Evolutionary conservation across 1,140 invertebrate species (phyloP).

Genomic region (Zaprionus vittiger): DNA sequence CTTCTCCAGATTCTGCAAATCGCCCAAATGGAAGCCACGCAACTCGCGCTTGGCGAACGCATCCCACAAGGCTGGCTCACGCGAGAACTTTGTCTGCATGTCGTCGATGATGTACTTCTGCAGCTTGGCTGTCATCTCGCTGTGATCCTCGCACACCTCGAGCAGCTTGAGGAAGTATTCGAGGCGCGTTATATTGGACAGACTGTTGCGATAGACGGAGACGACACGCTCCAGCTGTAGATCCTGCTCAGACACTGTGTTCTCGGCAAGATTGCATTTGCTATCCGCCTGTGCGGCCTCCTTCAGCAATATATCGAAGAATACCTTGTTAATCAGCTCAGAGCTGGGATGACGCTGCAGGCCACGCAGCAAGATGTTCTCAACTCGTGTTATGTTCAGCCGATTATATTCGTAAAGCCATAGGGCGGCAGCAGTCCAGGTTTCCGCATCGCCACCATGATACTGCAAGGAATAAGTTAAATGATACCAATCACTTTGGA

Average conservation of each 20-base stretch:
- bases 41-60: slow-evolving; percentile 73
- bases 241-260: slow-evolving; percentile 66
- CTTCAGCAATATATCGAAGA: slow-evolving; percentile 70
- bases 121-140: slow-evolving; percentile 57
- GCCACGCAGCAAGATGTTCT: slow-evolving; percentile 70
- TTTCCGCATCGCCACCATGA: slow-evolving; percentile 64
- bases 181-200: slow-evolving; percentile 63
- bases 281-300: slow-evolving; percentile 55
- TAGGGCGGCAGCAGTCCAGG: slow-evolving; percentile 69
- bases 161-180: slow-evolving; percentile 71
- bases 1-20: slow-evolving; percentile 51
- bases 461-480: slow-evolving; percentile 46
- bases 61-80: slow-evolving; percentile 72
- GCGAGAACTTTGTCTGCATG: slow-evolving; percentile 65
- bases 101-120: slow-evolving; percentile 71
- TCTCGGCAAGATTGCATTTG: slow-evolving; percentile 48
- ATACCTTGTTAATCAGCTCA: slow-evolving; percentile 62
- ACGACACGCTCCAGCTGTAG: slow-evolving; percentile 68
- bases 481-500: neutral
- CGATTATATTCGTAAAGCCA: slow-evolving; percentile 75
- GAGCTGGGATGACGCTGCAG: slow-evolving; percentile 71
- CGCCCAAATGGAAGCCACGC: slow-evolving; percentile 63
- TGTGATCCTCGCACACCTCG: slow-evolving; percentile 62
- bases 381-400: slow-evolving; percentile 58
- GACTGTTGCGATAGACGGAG: slow-evolving; percentile 69